Percentiles rank a stretch among this genome's conserved stretches.
Conservation (phyloP, 2,888 invertebrate species). For the Plagiodera versicolora region DNA sequence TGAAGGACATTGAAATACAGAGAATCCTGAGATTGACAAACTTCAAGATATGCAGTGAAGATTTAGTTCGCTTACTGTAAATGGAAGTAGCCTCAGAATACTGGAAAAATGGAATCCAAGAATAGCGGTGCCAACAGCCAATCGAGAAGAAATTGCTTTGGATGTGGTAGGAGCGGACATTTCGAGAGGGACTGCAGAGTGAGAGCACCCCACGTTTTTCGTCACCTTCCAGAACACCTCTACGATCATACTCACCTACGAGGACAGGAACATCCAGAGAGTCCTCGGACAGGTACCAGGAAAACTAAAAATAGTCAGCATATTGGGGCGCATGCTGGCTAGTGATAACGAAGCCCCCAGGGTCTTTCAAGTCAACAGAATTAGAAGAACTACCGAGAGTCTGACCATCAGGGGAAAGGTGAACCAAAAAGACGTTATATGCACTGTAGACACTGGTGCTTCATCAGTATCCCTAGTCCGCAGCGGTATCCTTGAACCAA, state of each 20-base stretch:
- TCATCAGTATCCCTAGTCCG: too few species aligned
- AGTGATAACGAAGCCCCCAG: background rate
- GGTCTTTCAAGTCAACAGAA: background rate
- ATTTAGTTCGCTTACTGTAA: too few species aligned
- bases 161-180: background rate
- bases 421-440: background rate
- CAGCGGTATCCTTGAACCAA: too few species aligned
- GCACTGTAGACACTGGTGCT: background rate
- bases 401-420: background rate
- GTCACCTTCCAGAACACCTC: too few species aligned
- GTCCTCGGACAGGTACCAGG: background rate
- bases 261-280: background rate
- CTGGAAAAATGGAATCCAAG: too few species aligned
- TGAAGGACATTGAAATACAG: too few species aligned
- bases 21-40: too few species aligned
- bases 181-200: background rate
- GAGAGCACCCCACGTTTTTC: background rate
- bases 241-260: background rate
- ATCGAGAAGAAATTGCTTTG: background rate
- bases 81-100: too few species aligned
- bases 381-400: background rate
- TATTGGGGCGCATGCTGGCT: background rate
- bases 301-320: background rate
- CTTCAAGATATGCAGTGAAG: too few species aligned
- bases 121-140: too few species aligned